These are phyloP conservation scores for Podargus strigoides DNA, from an alignment of 2,797 vertebrate species.

Conservation along the genomic window DNA sequence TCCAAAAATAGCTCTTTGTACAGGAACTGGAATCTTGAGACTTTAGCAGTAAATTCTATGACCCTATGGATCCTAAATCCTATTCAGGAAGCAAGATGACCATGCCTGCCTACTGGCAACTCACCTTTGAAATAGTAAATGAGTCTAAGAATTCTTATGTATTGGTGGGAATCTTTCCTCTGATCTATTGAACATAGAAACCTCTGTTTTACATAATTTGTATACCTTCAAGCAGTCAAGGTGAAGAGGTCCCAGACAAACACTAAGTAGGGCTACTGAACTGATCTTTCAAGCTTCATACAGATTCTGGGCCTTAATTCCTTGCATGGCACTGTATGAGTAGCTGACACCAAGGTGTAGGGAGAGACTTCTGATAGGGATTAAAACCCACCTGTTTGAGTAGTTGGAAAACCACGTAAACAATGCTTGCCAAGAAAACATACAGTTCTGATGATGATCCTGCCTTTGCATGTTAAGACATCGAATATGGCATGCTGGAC, in stretches of 20 bases:
- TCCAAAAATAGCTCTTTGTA: background rate
- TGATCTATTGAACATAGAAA: background rate
- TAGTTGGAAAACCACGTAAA: background rate
- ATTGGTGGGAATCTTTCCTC: background rate
- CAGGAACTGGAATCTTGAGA: background rate
- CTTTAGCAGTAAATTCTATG: background rate
- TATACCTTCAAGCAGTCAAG: background rate
- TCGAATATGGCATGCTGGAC: background rate
- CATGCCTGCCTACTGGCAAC: background rate
- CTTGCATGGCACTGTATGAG: background rate
- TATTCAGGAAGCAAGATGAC: background rate
- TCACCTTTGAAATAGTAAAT: background rate
- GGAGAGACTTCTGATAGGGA: background rate
- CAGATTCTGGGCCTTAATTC: background rate
- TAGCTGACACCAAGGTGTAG: background rate
- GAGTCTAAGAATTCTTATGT: background rate
- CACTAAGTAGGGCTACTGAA: background rate
- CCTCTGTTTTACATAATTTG: background rate
- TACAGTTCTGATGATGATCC: background rate
- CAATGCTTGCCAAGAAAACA: background rate
- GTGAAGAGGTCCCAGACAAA: background rate
- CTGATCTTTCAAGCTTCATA: background rate
- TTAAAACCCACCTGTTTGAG: background rate
- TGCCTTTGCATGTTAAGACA: background rate
- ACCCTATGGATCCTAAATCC: background rate